Conservation (phyloP, 1,140 invertebrate species). For the Pomacea maculata region DNA sequence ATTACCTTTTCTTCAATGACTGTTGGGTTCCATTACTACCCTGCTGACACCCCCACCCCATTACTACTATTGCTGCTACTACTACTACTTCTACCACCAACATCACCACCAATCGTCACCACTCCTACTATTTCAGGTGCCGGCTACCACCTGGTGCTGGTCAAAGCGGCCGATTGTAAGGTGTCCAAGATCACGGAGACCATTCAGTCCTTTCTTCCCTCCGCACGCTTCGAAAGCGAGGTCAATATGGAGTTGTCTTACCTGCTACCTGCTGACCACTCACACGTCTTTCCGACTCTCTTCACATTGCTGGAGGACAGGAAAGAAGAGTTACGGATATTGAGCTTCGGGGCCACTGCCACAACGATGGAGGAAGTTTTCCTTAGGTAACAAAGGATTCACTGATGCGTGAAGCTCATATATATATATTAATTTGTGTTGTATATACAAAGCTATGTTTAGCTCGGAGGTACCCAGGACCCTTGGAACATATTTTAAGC, state of each 20-base stretch:
- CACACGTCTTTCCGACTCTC: slow-evolving; percentile 64
- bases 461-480: not conserved
- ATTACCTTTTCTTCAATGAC: too few relatives aligned
- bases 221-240: slow-evolving; percentile 56
- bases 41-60: too few relatives aligned
- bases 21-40: too few relatives aligned
- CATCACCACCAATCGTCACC: too few relatives aligned
- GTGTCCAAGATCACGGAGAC: slow-evolving; percentile 59
- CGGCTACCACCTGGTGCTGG: slow-evolving; percentile 61
- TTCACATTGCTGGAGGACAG: slow-evolving; percentile 74
- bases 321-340: slow-evolving; percentile 73
- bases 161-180: slow-evolving; percentile 67
- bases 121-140: slow-evolving; percentile 45
- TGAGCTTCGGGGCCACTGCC: slow-evolving; percentile 80
- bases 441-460: not conserved
- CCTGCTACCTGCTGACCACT: slow-evolving; percentile 61
- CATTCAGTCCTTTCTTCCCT: slow-evolving; percentile 43
- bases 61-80: too few relatives aligned
- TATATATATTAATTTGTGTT: too few relatives aligned
- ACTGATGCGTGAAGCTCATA: too few relatives aligned
- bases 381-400: slow-evolving; percentile 72
- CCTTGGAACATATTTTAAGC: not conserved
- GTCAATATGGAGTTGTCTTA: slow-evolving; percentile 61
- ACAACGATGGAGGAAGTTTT: slow-evolving; percentile 90
- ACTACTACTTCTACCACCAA: too few relatives aligned